Percentiles rank a stretch among this genome's conserved stretches.
phyloP scores from a whole-genome alignment of 2,888 invertebrate genomes.

The Xestobium rufovillosum region DNA sequence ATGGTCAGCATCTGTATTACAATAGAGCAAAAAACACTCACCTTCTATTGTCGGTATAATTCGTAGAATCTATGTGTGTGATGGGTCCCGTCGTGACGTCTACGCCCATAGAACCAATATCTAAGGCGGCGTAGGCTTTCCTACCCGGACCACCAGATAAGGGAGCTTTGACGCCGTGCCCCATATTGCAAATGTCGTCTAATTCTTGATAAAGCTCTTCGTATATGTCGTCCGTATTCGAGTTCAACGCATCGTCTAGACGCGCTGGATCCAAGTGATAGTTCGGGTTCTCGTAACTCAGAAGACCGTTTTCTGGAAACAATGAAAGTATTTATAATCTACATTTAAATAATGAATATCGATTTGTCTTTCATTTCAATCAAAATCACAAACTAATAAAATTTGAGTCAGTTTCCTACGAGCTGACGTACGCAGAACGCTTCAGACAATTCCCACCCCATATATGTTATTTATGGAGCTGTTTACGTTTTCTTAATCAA shows the following conservation, averaged over 20 bases:
- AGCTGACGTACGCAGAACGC: too few species aligned
- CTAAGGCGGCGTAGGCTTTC: constrained; percentile 58
- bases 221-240: constrained; percentile 56
- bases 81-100: constrained; percentile 55
- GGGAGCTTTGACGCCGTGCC: constrained; percentile 46
- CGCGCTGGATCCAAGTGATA: constrained; percentile 74
- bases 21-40: constrained; percentile 38
- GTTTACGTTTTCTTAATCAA: too few species aligned
- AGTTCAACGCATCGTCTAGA: constrained; percentile 68
- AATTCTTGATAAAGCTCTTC: constrained; percentile 64
- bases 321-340: too few species aligned
- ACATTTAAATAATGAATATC: constrained; percentile 1
- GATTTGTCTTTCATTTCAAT: constrained; percentile 5
- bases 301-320: constrained; percentile 76
- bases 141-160: constrained; percentile 51
- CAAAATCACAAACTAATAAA: too few species aligned
- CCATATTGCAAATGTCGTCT: constrained; percentile 51
- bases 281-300: constrained; percentile 89
- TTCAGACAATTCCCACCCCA: too few species aligned
- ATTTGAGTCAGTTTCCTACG: too few species aligned
- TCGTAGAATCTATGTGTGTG: constrained; percentile 42
- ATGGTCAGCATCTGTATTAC: too few species aligned
- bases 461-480: too few species aligned
- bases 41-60: constrained; percentile 47
- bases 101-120: constrained; percentile 65